These are phyloP conservation scores for Oscheius onirici DNA, from an alignment of 2,888 invertebrate species.

Conservation along the genomic window DNA sequence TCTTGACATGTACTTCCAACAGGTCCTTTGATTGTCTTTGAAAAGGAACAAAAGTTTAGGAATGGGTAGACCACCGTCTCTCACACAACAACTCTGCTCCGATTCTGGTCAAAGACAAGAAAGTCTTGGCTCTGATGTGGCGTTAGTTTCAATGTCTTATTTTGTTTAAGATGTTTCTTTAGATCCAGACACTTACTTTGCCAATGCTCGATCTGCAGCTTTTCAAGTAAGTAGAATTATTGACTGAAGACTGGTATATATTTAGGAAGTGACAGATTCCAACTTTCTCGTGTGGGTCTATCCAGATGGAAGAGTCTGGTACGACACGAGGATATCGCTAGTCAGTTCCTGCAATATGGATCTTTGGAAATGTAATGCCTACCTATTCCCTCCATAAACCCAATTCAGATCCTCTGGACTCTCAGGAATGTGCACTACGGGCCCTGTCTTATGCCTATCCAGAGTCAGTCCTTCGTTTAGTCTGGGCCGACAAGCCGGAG, in stretches of 20 bases:
- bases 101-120: conserved; percentile 65
- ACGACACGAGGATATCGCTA: conserved; percentile 59
- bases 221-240: conserved; percentile 46
- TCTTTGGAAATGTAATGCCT: conserved; percentile 46
- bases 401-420: conserved; percentile 71
- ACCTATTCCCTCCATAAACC: no score
- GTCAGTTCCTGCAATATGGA: conserved; percentile 63
- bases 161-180: no score
- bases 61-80: conserved; percentile 66
- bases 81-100: conserved; percentile 66
- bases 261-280: conserved; percentile 65
- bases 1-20: conserved; percentile 71
- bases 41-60: conserved; percentile 33
- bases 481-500: conserved; percentile 62
- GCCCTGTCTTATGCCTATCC: conserved; percentile 73
- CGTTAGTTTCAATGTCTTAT: no score
- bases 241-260: background rate
- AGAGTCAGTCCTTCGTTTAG: conserved; percentile 64
- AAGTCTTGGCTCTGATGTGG: conserved; percentile 67
- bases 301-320: conserved; percentile 69
- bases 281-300: conserved; percentile 70
- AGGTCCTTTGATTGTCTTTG: conserved; percentile 32
- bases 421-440: conserved; percentile 75
- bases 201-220: conserved; percentile 65
- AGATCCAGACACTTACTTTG: conserved; percentile 65